Conservation (phyloP, 2,113 vertebrate genomes). For the Callopanchax toddi region DNA sequence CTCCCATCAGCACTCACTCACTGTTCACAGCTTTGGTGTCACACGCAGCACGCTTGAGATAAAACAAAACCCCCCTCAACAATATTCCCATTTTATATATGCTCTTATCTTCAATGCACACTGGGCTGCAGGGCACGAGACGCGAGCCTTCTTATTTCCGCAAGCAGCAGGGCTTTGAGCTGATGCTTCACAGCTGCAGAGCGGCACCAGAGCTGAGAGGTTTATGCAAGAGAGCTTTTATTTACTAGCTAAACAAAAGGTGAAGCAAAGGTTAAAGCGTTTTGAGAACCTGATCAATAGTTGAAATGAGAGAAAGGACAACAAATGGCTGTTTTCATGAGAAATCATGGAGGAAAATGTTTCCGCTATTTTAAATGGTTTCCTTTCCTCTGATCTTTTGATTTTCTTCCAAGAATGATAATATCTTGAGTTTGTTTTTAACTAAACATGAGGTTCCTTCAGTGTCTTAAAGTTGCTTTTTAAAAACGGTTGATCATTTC, state of each 20-base stretch:
- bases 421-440: too few species aligned
- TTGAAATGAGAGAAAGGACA: conserved; percentile 1
- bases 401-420: too few species aligned
- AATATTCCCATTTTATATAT: conserved; percentile 33
- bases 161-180: conserved; percentile 15
- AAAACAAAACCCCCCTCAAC: conserved; percentile 45
- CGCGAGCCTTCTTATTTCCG: conserved; percentile 24
- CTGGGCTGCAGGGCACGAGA: conserved; percentile 33
- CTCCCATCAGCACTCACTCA: conserved; percentile 21
- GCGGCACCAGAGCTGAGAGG: conserved; percentile 29
- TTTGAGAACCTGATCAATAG: conserved; percentile 26
- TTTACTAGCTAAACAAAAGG: conserved; percentile 31
- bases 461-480: too few species aligned
- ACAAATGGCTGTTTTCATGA: neutral
- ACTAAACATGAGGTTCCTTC: too few species aligned
- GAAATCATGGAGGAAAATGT: neutral
- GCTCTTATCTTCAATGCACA: conserved; percentile 36
- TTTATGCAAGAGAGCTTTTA: conserved; percentile 38
- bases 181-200: conserved; percentile 13
- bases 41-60: conserved; percentile 37
- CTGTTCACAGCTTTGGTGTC: conserved; percentile 42
- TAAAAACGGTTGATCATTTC: too few species aligned
- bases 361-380: neutral
- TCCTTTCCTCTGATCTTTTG: too few species aligned
- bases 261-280: conserved; percentile 29